Evolutionary conservation across 2,888 invertebrate genomes (phyloP).

Genomic region (Auanema freiburgensis): DNA sequence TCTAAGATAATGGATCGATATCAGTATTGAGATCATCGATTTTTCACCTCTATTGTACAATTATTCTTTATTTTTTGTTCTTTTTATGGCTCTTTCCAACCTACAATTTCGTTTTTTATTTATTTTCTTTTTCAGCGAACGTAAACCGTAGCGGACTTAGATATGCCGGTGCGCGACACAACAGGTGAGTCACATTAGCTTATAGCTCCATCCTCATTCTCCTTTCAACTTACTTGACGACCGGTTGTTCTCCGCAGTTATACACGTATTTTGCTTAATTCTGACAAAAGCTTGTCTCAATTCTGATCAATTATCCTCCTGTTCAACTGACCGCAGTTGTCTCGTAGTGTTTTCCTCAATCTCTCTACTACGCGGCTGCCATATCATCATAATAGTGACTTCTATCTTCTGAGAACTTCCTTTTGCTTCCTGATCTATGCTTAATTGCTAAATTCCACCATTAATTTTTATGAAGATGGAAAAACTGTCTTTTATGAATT

Average conservation of each 20-base stretch:
- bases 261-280: slow-evolving; percentile 1
- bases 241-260: neutral
- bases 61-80: too few species aligned
- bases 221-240: neutral
- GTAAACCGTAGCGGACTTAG: neutral
- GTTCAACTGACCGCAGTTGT: neutral
- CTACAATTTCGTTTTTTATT: neutral
- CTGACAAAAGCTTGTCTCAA: neutral
- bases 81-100: neutral
- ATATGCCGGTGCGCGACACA: slow-evolving; percentile 23
- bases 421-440: too few species aligned
- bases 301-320: neutral
- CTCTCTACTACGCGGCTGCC: neutral
- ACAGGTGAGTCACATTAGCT: slow-evolving; percentile 11
- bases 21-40: too few species aligned
- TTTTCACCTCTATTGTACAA: too few species aligned
- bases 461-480: slow-evolving; percentile 5
- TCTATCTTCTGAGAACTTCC: too few species aligned
- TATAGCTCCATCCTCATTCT: too few species aligned
- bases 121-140: neutral
- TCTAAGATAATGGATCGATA: too few species aligned
- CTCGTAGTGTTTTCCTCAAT: neutral
- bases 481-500: slow-evolving; percentile 1
- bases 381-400: too few species aligned
- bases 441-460: too few species aligned